These are phyloP conservation scores for Synergus laeviventris DNA, from an alignment of 2,888 invertebrate species.

Conservation along the genomic window DNA sequence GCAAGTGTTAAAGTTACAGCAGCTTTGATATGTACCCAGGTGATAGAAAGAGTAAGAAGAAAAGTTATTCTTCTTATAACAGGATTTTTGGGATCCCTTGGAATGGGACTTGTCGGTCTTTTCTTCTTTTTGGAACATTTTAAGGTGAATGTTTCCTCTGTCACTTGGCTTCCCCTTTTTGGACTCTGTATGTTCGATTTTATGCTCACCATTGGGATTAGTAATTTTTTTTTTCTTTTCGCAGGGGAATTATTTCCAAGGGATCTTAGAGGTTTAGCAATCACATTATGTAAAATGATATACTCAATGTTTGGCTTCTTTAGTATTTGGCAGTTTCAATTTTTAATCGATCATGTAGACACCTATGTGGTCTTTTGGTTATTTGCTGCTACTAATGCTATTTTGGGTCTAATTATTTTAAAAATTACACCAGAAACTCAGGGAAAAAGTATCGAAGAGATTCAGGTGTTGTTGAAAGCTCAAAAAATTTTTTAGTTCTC, in stretches of 20 bases:
- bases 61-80: constrained; percentile 80
- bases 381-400: too few species aligned
- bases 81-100: constrained; percentile 78
- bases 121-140: constrained; percentile 78
- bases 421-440: too few species aligned
- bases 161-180: constrained; percentile 79
- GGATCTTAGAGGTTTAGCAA: constrained; percentile 81
- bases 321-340: constrained; percentile 80
- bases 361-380: too few species aligned
- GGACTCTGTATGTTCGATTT: constrained; percentile 81
- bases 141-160: constrained; percentile 74
- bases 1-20: neutral
- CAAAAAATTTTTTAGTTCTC: too few species aligned
- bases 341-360: constrained; percentile 78
- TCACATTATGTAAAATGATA: constrained; percentile 80
- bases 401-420: too few species aligned
- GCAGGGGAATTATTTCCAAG: constrained; percentile 82
- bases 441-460: too few species aligned
- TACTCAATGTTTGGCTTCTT: constrained; percentile 80
- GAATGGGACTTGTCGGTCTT: constrained; percentile 78
- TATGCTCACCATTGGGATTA: constrained; percentile 81
- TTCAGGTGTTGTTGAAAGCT: too few species aligned
- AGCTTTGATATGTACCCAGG: neutral
- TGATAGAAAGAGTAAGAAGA: constrained; percentile 63
- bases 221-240: constrained; percentile 81